Evolutionary conservation across 2,888 invertebrate species (phyloP), one percentile per base, ranked within the genome.

Genomic region (Rhabditoides inermis): DNA sequence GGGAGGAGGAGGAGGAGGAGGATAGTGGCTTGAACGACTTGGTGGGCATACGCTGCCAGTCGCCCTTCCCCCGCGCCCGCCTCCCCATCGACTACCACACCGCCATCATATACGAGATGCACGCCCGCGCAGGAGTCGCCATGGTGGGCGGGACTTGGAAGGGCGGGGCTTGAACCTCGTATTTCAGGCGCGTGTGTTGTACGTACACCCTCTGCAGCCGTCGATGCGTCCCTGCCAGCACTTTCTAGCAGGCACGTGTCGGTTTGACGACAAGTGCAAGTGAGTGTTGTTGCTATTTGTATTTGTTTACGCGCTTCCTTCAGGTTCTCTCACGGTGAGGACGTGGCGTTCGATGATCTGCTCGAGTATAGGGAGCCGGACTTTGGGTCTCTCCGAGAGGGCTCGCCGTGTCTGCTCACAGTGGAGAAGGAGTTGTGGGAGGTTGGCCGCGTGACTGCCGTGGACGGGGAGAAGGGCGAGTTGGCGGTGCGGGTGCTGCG

Each of bases 311-410:
- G 32, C 7, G 32, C 10, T 32, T 32, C 10, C 7, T 32, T 32
- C 10, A 45, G 58, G 32, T 66, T 60, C 49, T 60, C 58, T 48
- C 66, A 66, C 45, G 66, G 66, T n/a, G 55, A 58, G 47, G 37
- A 48, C 15, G 63, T 66, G 2, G 37, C 55, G 3, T 26, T 64
- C 15, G 45, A 53, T 1, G 51, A 50, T 26, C 49, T 66, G 2
- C 42, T 53, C 42, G 61, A 63, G n/a, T 66, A 63, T 37, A 42
- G 50, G 40, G 55, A 58, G 23, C 66, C 66, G 7, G 60, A 66
- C 47, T 63, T 52, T 30, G 20, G 27, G 61, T 59, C 30, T 12
- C 7, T 58, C 18, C 35, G 53, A 22, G 53, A 54, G 27, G 56
- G 55, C 7, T 28, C 50, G 3, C 48, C 63, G 1, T 62, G 63